Percentiles rank a stretch among this genome's conserved stretches.
Evolutionary conservation across 2,113 vertebrate species (phyloP).

Genomic region (Todiramphus saurophagus): DNA sequence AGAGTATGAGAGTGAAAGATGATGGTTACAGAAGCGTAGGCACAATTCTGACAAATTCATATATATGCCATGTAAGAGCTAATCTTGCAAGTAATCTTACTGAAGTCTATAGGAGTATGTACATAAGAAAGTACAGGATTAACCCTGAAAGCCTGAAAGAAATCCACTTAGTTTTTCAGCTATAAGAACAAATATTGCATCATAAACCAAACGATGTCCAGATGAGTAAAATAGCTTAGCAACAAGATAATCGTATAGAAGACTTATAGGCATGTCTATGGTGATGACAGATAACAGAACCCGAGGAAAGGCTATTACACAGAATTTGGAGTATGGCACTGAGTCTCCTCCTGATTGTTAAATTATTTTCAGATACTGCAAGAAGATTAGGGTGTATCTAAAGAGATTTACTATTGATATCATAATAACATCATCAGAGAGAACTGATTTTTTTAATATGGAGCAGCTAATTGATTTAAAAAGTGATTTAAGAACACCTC

Average conservation of each 20-base stretch:
- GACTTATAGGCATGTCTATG: background rate
- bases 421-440: background rate
- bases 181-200: constrained; percentile 13
- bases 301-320: background rate
- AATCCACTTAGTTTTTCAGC: background rate
- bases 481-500: background rate
- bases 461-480: background rate
- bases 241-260: background rate
- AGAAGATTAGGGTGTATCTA: background rate
- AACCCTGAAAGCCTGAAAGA: background rate
- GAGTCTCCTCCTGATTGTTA: background rate
- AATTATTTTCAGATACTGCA: background rate
- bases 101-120: background rate
- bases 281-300: constrained; percentile 3
- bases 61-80: background rate
- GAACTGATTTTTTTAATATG: background rate
- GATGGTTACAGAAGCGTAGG: background rate
- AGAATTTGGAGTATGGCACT: background rate
- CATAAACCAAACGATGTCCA: background rate
- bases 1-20: background rate
- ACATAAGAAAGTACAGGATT: background rate
- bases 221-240: constrained; percentile 14
- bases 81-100: background rate
- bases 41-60: background rate
- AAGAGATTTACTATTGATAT: background rate